Evolutionary conservation across 2,113 vertebrate genomes (phyloP).

Genomic region (Garra rufa): DNA sequence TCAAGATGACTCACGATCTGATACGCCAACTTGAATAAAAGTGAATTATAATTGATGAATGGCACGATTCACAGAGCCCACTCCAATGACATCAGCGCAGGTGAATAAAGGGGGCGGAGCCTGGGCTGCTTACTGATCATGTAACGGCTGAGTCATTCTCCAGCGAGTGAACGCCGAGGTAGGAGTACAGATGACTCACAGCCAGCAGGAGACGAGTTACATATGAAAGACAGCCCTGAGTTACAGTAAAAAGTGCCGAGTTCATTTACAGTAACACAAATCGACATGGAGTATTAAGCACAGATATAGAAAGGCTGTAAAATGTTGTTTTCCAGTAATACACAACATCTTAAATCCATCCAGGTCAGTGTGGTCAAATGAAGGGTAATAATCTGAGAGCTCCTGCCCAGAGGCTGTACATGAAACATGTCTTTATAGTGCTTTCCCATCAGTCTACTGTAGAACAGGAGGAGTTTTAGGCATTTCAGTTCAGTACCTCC

Average conservation of each 20-base stretch:
- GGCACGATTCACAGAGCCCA: neutral
- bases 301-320: constrained; percentile 11
- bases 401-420: constrained; percentile 5
- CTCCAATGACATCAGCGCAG: constrained; percentile 30
- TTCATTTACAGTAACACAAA: neutral
- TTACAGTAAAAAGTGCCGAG: constrained; percentile 32
- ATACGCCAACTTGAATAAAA: constrained; percentile 1
- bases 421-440: constrained; percentile 3
- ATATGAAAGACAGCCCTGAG: constrained; percentile 21
- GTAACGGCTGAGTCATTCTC: constrained; percentile 54
- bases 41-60: neutral
- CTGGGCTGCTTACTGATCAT: constrained; percentile 11
- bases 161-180: constrained; percentile 19
- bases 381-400: constrained; percentile 18
- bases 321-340: constrained; percentile 20
- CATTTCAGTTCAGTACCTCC: neutral
- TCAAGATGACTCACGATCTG: constrained; percentile 41
- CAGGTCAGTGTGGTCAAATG: constrained; percentile 28
- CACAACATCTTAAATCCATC: neutral
- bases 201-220: constrained; percentile 22
- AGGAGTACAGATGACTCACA: constrained; percentile 44
- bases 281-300: neutral
- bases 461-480: constrained; percentile 20
- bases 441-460: constrained; percentile 2
- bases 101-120: constrained; percentile 26